phyloP scores from a whole-genome alignment of 2,888 invertebrate species.

The Resseliella maxima region DNA sequence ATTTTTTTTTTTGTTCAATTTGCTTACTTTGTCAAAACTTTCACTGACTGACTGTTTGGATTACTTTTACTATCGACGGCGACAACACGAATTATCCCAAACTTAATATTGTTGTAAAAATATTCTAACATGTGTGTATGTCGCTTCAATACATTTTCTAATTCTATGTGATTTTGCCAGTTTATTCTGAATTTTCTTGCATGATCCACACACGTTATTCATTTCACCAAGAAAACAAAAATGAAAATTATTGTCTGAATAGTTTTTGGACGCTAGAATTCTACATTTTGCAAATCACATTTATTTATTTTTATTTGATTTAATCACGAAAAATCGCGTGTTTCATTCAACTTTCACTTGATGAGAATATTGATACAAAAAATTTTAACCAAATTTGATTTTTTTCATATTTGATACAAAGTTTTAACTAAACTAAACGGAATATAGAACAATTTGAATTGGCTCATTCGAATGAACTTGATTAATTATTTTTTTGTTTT shows the following conservation, averaged over 20 bases:
- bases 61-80: constrained; percentile 30
- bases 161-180: neutral
- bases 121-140: neutral
- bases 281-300: neutral
- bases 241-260: neutral
- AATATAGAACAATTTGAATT: no score
- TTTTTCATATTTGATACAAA: no score
- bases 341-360: neutral
- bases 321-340: constrained; percentile 22
- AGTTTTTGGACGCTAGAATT: neutral
- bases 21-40: neutral
- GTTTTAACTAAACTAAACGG: no score
- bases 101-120: no score
- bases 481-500: neutral
- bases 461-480: neutral
- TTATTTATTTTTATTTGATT: neutral
- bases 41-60: neutral
- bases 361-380: neutral
- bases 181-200: neutral
- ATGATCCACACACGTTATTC: neutral
- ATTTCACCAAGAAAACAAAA: neutral
- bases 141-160: neutral
- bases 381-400: no score
- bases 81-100: no score
- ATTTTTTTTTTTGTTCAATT: no score